Evolutionary conservation across 92 coral and sea anemone species (phyloP).

Genomic region (Heliopora coerulea): DNA sequence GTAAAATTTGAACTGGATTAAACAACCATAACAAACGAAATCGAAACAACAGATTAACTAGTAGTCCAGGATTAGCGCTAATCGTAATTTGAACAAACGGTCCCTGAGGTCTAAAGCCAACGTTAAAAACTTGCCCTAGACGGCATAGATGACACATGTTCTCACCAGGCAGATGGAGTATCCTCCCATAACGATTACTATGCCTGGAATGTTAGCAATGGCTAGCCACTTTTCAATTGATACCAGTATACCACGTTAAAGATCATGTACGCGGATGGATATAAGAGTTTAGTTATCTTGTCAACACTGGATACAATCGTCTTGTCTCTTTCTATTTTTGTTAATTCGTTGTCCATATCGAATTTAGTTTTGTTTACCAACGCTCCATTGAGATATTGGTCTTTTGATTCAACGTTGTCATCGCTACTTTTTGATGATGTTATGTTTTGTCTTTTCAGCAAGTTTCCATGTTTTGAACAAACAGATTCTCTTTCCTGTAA

Average conservation of each 20-base stretch:
- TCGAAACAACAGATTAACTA: too few relatives aligned
- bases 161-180: too few relatives aligned
- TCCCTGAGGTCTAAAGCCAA: too few relatives aligned
- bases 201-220: too few relatives aligned
- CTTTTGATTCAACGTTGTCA: conserved; percentile 3
- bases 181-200: too few relatives aligned
- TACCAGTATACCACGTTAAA: conserved; percentile 40
- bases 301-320: conserved; percentile 19
- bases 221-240: neutral
- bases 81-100: too few relatives aligned
- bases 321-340: conserved; percentile 2
- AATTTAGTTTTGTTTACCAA: neutral
- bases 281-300: conserved; percentile 31
- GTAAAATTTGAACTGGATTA: too few relatives aligned
- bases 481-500: conserved; percentile 13
- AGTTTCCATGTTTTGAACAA: conserved; percentile 25
- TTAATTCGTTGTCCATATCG: neutral
- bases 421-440: conserved; percentile 13
- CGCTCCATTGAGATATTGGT: conserved; percentile 16
- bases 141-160: too few relatives aligned
- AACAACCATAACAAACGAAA: too few relatives aligned
- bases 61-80: too few relatives aligned
- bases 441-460: neutral
- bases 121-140: too few relatives aligned
- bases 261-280: conserved; percentile 22